A percentile compares a stretch with the other conserved stretches of the same genome.
phyloP scores from a whole-genome alignment of 2,888 invertebrate species.

The Nomada hirtipes region DNA sequence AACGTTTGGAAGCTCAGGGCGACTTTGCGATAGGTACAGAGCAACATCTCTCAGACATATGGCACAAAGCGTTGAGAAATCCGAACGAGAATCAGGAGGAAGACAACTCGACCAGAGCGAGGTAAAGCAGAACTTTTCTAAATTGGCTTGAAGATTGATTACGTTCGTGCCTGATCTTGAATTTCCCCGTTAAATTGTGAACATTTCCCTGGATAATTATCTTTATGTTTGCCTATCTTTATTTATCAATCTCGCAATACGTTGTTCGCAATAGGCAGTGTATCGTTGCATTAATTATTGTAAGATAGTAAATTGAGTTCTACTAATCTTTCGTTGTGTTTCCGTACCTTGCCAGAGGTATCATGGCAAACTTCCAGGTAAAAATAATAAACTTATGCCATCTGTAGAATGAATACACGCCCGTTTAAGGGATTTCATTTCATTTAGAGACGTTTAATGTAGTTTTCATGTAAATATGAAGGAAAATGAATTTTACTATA shows the following conservation, averaged over 20 bases:
- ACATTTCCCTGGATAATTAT: neutral
- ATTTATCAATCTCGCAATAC: neutral
- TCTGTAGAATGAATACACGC: slow-evolving; percentile 38
- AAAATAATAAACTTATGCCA: slow-evolving; percentile 58
- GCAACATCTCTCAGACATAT: slow-evolving; percentile 82
- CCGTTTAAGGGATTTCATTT: slow-evolving; percentile 18
- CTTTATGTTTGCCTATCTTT: slow-evolving; percentile 8
- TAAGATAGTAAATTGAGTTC: slow-evolving; percentile 30
- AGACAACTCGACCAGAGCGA: slow-evolving; percentile 71
- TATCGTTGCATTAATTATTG: slow-evolving; percentile 29
- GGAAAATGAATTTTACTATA: neutral
- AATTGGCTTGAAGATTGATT: neutral
- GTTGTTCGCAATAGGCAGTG: slow-evolving; percentile 27
- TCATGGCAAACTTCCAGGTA: slow-evolving; percentile 84
- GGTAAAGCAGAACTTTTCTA: slow-evolving; percentile 59
- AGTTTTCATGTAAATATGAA: neutral
- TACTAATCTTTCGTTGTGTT: slow-evolving; percentile 63
- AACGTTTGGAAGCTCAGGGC: slow-evolving; percentile 82
- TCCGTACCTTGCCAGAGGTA: slow-evolving; percentile 77
- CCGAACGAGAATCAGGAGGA: slow-evolving; percentile 71
- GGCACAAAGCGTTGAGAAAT: slow-evolving; percentile 83
- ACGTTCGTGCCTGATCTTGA: neutral
- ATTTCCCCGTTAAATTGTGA: neutral
- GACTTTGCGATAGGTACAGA: slow-evolving; percentile 81
- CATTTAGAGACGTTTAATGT: neutral